Percentiles rank a stretch among this genome's conserved stretches.
Evolutionary conservation across 2,797 vertebrate species (phyloP).

Genomic region (Synanceia verrucosa): DNA sequence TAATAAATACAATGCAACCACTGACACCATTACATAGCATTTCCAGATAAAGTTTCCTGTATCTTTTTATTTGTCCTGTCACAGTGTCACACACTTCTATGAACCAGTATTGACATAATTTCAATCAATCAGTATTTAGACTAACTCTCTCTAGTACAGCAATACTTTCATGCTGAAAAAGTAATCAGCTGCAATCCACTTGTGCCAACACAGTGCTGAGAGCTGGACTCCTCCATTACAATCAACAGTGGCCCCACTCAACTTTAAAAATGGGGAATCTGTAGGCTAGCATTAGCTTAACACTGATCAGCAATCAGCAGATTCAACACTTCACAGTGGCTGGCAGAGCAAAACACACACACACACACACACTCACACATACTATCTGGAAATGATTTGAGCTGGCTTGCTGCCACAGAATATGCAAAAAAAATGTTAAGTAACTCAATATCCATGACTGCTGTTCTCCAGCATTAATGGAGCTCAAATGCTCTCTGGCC

Average conservation of each 20-base stretch:
- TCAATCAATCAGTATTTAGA: neutral
- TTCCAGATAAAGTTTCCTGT: no score
- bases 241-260: conserved; percentile 63
- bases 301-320: conserved; percentile 53
- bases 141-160: neutral
- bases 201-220: conserved; percentile 30
- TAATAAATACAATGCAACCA: no score
- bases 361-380: neutral
- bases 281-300: conserved; percentile 41
- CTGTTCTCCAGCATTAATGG: neutral
- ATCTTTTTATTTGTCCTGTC: neutral
- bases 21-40: no score
- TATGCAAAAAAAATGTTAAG: neutral
- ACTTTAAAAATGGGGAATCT: conserved; percentile 44
- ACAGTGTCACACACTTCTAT: neutral
- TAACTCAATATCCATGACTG: neutral
- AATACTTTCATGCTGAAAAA: conserved; percentile 3
- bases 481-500: neutral
- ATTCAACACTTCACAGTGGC: conserved; percentile 20
- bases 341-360: conserved; percentile 2
- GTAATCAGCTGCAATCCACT: conserved; percentile 24
- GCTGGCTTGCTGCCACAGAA: neutral
- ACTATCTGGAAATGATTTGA: neutral
- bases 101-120: neutral
- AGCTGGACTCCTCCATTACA: conserved; percentile 53